Conservation (phyloP, 2,888 invertebrate species). For the Argynnis bischoffii region DNA sequence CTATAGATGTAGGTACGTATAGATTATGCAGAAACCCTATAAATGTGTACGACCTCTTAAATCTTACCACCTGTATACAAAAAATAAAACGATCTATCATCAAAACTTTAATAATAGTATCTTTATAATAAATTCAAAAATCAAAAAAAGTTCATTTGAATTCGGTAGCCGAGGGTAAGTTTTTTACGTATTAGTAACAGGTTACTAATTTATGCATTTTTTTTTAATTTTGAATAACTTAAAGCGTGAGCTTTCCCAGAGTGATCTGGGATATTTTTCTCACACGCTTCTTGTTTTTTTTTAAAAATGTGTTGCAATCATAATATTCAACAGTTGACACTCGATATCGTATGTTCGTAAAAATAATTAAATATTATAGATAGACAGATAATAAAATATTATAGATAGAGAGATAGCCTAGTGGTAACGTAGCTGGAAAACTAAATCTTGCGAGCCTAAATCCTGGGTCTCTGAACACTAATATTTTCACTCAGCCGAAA, state of each 20-base stretch:
- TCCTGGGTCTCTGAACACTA: too few species aligned
- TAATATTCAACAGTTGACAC: neutral
- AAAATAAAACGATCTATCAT: slow-evolving; percentile 29
- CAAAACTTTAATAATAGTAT: slow-evolving; percentile 38
- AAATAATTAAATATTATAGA: too few species aligned
- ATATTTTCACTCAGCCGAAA: too few species aligned
- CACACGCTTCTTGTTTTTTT: slow-evolving; percentile 12
- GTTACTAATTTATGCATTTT: slow-evolving; percentile 39
- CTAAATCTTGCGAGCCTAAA: too few species aligned
- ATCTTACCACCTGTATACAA: slow-evolving; percentile 5
- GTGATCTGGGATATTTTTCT: slow-evolving; percentile 6
- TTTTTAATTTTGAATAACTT: slow-evolving; percentile 34
- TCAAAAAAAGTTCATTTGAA: slow-evolving; percentile 43
- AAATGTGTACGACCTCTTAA: neutral
- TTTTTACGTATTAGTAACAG: slow-evolving; percentile 41
- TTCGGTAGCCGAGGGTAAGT: slow-evolving; percentile 43
- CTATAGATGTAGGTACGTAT: too few species aligned
- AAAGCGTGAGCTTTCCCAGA: neutral
- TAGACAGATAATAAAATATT: too few species aligned
- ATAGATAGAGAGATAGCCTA: too few species aligned
- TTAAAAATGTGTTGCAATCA: neutral
- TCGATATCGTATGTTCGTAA: too few species aligned
- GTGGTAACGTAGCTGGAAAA: too few species aligned
- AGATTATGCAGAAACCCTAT: neutral
- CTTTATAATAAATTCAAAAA: slow-evolving; percentile 40